Evolutionary conservation across 2,113 vertebrate species (phyloP).

Genomic region (Agapornis roseicollis): DNA sequence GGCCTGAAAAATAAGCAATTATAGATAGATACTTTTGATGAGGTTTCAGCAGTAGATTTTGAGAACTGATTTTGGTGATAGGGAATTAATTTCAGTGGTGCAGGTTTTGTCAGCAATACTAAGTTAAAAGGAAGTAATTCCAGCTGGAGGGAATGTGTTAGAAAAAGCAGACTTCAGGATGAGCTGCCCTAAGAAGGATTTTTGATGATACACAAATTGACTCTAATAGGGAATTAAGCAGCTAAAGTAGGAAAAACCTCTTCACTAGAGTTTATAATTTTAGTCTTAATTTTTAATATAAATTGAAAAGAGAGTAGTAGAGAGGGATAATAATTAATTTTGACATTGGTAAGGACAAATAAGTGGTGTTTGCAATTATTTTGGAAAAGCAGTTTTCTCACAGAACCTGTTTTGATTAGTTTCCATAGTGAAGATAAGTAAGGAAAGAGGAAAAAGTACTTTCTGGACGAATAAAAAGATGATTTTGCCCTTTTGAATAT

Average conservation of each 20-base stretch:
- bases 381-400: neutral
- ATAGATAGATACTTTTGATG: neutral
- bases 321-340: neutral
- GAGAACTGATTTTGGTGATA: neutral
- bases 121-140: neutral
- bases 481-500: neutral
- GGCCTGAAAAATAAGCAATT: neutral
- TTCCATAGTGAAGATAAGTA: neutral
- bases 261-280: neutral
- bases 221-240: constrained; percentile 36
- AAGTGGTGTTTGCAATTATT: neutral
- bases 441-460: neutral
- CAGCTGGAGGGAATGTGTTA: neutral
- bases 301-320: neutral
- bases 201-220: constrained; percentile 12
- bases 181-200: constrained; percentile 45
- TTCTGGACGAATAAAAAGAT: neutral
- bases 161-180: neutral
- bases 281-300: constrained; percentile 3
- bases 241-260: constrained; percentile 8
- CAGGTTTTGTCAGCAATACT: neutral
- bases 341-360: neutral
- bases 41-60: neutral
- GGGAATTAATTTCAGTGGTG: neutral
- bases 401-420: neutral